phyloP scores from a whole-genome alignment of 2,888 invertebrate species.

The Myathropa florea region DNA sequence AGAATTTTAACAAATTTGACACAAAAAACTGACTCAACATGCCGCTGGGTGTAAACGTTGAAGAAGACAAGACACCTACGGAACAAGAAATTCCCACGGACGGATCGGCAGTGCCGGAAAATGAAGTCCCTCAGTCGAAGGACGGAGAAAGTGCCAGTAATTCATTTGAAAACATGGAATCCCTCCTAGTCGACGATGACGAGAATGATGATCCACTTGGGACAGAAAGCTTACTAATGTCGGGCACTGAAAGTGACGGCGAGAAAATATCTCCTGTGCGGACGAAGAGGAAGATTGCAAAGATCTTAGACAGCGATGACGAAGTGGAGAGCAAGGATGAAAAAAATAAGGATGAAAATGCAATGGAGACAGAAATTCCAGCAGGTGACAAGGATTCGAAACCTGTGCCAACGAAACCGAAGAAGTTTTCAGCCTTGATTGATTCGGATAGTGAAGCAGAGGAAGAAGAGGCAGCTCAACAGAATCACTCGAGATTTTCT shows the following conservation, averaged over 20 bases:
- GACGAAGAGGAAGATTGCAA: background rate
- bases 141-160: slow-evolving; percentile 42
- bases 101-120: background rate
- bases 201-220: slow-evolving; percentile 76
- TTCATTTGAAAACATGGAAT: slow-evolving; percentile 67
- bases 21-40: background rate
- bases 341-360: background rate
- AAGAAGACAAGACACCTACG: background rate
- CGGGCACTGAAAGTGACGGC: slow-evolving; percentile 75
- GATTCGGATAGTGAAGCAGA: slow-evolving; percentile 65
- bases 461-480: background rate
- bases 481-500: slow-evolving; percentile 12
- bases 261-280: slow-evolving; percentile 13
- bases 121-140: background rate
- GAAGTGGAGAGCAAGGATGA: background rate
- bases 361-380: background rate
- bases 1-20: background rate
- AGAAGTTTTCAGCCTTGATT: slow-evolving; percentile 58
- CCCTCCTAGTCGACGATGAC: slow-evolving; percentile 65
- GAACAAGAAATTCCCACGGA: background rate
- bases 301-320: slow-evolving; percentile 72
- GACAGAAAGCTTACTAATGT: slow-evolving; percentile 75
- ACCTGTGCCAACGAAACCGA: background rate
- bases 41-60: slow-evolving; percentile 1
- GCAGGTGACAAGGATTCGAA: background rate